A percentile compares a stretch with the other conserved stretches of the same genome.
These are phyloP conservation scores for Pachycephala philippinensis DNA, from an alignment of 2,113 vertebrate genomes.

Conservation along the genomic window DNA sequence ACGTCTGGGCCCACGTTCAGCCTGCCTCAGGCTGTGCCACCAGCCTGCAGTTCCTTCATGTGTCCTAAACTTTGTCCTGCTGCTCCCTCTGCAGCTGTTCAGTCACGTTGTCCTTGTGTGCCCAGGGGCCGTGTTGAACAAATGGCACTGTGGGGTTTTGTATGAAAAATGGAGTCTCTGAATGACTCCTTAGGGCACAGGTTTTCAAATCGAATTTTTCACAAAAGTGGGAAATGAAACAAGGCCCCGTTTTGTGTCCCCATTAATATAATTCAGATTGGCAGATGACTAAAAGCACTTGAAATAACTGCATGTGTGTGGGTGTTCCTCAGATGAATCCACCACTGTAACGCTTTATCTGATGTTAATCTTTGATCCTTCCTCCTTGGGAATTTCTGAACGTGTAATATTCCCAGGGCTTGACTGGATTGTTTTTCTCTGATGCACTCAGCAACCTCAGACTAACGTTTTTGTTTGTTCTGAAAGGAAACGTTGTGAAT, in stretches of 20 bases:
- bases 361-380: neutral
- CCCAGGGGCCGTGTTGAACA: too few species aligned
- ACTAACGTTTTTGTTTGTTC: neutral
- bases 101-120: fast-evolving
- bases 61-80: fast-evolving
- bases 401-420: neutral
- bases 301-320: neutral
- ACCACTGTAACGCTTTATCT: neutral
- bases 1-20: neutral
- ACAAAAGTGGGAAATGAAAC: neutral
- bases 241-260: neutral
- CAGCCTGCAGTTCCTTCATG: fast-evolving
- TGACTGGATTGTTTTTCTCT: neutral
- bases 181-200: neutral
- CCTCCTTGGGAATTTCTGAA: neutral
- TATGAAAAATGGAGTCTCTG: neutral
- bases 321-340: neutral
- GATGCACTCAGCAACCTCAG: neutral
- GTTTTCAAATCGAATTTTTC: neutral
- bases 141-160: neutral
- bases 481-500: constrained; percentile 92
- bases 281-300: neutral
- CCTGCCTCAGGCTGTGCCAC: neutral
- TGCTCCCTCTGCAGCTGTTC: neutral
- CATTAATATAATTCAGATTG: neutral